Conservation (phyloP, 37 sponge, comb jelly and placozoan species). For the Cladorhizidae sp. region DNA sequence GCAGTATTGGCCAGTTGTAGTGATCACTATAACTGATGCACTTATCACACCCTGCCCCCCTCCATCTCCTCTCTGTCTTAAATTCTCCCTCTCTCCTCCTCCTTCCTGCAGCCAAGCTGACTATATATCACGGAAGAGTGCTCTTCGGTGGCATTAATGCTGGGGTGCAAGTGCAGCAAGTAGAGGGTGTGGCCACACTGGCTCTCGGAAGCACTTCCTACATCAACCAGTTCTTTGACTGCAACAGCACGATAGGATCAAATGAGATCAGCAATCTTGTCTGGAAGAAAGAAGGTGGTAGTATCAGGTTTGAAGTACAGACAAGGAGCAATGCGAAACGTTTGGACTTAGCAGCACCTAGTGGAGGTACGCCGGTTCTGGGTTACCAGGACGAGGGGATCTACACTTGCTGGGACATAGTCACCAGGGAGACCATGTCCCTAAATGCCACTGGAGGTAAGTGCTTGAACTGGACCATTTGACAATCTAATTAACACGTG, state of each 20-base stretch:
- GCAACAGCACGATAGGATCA: conserved; percentile 25
- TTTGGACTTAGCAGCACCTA: not conserved
- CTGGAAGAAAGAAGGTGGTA: conserved; percentile 18
- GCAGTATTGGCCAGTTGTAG: too few species aligned
- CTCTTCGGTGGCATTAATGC: not conserved
- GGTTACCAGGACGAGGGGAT: conserved; percentile 2
- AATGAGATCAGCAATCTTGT: not conserved
- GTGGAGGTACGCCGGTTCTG: not conserved
- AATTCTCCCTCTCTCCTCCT: conserved; percentile 30
- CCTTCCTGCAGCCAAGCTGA: not conserved
- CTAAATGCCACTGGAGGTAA: conserved; percentile 28
- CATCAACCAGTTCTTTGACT: conserved; percentile 29
- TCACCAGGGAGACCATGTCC: not conserved
- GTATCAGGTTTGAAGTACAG: not conserved
- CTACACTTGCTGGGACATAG: conserved; percentile 22
- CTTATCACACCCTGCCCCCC: conserved; percentile 31
- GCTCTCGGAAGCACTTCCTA: conserved; percentile 11
- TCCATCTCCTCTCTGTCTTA: conserved; percentile 29
- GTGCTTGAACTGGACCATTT: too few species aligned
- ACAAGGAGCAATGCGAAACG: not conserved
- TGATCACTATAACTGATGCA: too few species aligned
- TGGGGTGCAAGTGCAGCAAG: not conserved
- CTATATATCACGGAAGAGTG: not conserved
- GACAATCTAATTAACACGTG: too few species aligned
- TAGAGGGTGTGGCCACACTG: conserved; percentile 39